These are phyloP conservation scores for Philereme transversata DNA, from an alignment of 2,888 invertebrate species.

Conservation along the genomic window DNA sequence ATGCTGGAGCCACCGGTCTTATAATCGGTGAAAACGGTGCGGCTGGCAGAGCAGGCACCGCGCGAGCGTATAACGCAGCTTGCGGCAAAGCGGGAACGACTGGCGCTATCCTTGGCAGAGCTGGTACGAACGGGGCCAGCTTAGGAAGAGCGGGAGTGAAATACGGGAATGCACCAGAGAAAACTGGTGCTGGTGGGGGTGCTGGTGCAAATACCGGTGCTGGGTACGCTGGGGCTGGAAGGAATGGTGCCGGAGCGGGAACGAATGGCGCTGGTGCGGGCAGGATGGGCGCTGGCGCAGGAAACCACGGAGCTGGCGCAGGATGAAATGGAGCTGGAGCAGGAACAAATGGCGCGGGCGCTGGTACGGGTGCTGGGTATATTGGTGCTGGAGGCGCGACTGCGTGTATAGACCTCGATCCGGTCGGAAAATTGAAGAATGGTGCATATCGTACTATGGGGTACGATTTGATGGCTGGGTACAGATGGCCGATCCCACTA, in stretches of 20 bases:
- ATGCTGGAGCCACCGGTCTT: constrained; percentile 49
- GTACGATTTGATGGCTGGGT: constrained; percentile 63
- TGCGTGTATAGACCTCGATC: constrained; percentile 71
- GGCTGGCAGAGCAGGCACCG: constrained; percentile 42
- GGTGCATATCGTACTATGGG: constrained; percentile 76
- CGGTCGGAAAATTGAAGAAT: constrained; percentile 74
- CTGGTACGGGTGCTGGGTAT: constrained; percentile 39
- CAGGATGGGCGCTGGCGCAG: constrained; percentile 14
- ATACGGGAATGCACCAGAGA: constrained; percentile 30
- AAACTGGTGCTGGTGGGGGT: constrained; percentile 40
- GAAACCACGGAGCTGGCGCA: constrained; percentile 27
- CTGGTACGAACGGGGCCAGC: constrained; percentile 32
- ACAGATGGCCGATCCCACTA: constrained; percentile 71
- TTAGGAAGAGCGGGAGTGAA: constrained; percentile 33
- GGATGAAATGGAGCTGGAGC: constrained; percentile 29
- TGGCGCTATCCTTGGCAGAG: constrained; percentile 37
- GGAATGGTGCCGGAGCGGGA: constrained; percentile 32
- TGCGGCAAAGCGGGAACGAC: constrained; percentile 32
- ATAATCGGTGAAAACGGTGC: constrained; percentile 59
- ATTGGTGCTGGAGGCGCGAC: constrained; percentile 56
- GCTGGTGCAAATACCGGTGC: constrained; percentile 34
- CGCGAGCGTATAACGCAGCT: constrained; percentile 45
- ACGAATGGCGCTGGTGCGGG: constrained; percentile 34
- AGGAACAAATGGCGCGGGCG: constrained; percentile 42
- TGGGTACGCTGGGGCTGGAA: constrained; percentile 29